Conservation (phyloP, 1,140 invertebrate species). For the Hydropsyche tenuis region DNA sequence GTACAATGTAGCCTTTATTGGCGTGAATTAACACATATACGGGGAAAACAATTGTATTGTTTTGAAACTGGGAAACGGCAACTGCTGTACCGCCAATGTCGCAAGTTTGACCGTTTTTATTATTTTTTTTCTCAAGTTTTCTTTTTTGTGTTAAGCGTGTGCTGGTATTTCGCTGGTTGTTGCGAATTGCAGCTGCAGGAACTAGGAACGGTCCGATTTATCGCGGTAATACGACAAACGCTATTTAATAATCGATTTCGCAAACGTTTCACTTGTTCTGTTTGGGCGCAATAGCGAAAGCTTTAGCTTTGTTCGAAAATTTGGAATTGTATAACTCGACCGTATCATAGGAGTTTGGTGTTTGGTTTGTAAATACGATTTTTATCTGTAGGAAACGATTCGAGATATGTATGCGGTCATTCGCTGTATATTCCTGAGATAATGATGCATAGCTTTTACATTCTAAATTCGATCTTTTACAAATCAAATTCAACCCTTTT, state of each 20-base stretch:
- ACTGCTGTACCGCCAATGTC: neutral
- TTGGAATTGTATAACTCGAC: too few species aligned
- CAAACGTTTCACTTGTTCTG: neutral
- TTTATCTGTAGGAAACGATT: too few species aligned
- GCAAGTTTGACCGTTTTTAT: neutral
- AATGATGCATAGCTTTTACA: too few species aligned
- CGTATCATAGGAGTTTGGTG: too few species aligned
- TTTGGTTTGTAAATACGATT: too few species aligned
- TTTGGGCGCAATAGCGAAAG: neutral
- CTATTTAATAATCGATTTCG: neutral
- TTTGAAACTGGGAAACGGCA: slow-evolving; percentile 3
- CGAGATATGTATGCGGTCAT: too few species aligned
- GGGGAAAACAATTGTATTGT: slow-evolving; percentile 14
- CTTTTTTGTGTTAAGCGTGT: neutral
- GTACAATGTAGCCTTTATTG: too few species aligned
- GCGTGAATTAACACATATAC: slow-evolving; percentile 4
- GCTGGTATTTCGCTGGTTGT: neutral
- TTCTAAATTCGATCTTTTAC: too few species aligned
- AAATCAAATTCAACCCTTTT: too few species aligned
- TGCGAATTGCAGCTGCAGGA: neutral
- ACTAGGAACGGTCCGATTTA: neutral
- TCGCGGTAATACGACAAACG: neutral
- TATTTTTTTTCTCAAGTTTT: neutral
- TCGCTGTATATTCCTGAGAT: too few species aligned
- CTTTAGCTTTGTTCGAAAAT: neutral